Percentiles rank a stretch among this genome's conserved stretches.
Evolutionary conservation across 2,113 vertebrate species (phyloP).

Genomic region (Cynocephalus volans): DNA sequence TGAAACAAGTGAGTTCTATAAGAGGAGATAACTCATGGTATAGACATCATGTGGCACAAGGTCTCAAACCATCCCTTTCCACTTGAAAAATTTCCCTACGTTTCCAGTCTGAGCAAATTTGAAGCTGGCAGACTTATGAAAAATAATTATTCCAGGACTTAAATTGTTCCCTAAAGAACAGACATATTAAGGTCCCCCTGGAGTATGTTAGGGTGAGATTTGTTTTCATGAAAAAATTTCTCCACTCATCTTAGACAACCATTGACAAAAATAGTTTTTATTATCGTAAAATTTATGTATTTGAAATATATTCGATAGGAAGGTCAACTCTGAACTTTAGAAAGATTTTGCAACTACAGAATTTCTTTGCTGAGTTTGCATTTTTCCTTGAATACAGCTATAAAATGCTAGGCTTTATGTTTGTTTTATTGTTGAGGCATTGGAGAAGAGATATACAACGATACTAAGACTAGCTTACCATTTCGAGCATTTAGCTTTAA

Average conservation of each 20-base stretch:
- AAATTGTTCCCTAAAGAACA: neutral
- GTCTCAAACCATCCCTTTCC: neutral
- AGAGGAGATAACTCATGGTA: neutral
- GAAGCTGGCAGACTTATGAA: neutral
- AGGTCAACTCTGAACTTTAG: slow-evolving; percentile 22
- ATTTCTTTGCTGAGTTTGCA: slow-evolving; percentile 62
- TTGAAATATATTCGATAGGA: slow-evolving; percentile 41
- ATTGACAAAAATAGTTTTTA: neutral
- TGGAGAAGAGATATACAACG: neutral
- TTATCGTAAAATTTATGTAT: slow-evolving; percentile 6
- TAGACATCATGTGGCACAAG: neutral
- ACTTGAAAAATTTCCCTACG: neutral
- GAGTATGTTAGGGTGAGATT: neutral
- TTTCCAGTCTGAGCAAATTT: neutral
- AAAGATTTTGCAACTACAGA: slow-evolving; percentile 34
- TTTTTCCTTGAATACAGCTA: slow-evolving; percentile 34
- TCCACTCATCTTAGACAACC: neutral
- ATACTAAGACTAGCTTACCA: neutral
- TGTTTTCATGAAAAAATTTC: slow-evolving; percentile 3
- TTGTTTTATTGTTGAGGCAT: slow-evolving; percentile 32
- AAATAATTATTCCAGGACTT: neutral
- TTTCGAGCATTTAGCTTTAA: slow-evolving; percentile 42
- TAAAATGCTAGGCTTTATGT: slow-evolving; percentile 39
- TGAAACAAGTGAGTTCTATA: neutral
- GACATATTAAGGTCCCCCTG: neutral